Base-by-base conservation (phyloP, 1,140 invertebrate genomes). In the Danaus melanippus region DNA sequence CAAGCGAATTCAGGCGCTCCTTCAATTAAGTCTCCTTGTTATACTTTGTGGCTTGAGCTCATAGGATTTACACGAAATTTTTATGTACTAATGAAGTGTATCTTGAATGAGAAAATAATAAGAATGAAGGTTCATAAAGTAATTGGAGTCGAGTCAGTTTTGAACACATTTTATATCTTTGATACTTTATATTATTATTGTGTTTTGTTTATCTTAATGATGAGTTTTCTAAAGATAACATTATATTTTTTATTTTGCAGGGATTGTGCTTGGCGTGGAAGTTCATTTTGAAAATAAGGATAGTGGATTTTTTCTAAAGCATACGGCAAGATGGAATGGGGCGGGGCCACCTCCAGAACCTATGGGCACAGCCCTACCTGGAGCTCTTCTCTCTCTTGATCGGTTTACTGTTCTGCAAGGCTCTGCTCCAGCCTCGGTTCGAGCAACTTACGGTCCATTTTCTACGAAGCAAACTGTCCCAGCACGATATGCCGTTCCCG, bases 381-480 rank as follows among this genome's bases (percentile, higher is more conserved):
- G 89, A 41, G 90, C 90, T 32, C 89, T 91, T 1, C 84, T 95
- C 9, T 93, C 93, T 43, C 88, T 93, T 52, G 92, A 94, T 83
- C 91, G 94, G 43, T 97, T 97, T 76, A 96, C 95, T 8, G 94
- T 97, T 4, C 92, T 97, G 65, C 94, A 96, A 76, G 94, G 94
- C 40, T 94, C 93, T 21, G 91, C 94, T 58, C 94, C 95, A 7
- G 93, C 95, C 0, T 95, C 95, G 0, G 93, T 97, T 5, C 88
- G 95, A 10, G 95, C 95, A 8, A 95, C 93, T 7, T 97, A 97
- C 69, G 96, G 96, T 3, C 96, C 96, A 2, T 97, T 97, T 85
- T 95, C 94, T 60, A 96, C 95, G 32, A 96, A 96, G 71, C 95
- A 97, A 83, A 97, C 95, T 1, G 95, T 97, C 10, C 95, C 95